These are phyloP conservation scores for Electrona antarctica DNA, from an alignment of 2,113 vertebrate genomes.

Conservation along the genomic window DNA sequence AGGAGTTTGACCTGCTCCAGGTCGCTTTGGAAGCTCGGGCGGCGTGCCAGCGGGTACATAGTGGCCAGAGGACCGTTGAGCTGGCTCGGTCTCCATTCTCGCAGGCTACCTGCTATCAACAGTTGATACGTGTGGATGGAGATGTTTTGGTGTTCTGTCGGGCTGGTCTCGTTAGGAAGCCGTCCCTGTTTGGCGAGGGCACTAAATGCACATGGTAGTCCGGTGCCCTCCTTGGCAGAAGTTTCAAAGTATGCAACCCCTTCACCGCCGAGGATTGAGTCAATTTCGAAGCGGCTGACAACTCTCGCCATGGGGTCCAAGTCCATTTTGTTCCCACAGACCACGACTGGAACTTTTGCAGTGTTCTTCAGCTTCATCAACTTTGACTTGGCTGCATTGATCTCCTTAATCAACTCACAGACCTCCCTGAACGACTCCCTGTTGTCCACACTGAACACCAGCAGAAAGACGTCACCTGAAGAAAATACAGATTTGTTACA, in stretches of 20 bases:
- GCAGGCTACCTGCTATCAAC: conserved; percentile 44
- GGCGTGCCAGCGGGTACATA: conserved; percentile 71
- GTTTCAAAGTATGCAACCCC: conserved; percentile 67
- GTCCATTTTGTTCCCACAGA: conserved; percentile 80
- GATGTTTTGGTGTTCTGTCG: conserved; percentile 69
- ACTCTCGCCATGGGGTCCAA: conserved; percentile 35
- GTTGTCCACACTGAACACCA: conserved; percentile 78
- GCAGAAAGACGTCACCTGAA: conserved; percentile 78
- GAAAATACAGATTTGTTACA: conserved; percentile 1
- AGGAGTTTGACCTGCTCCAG: conserved; percentile 60
- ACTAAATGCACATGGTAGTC: conserved; percentile 71
- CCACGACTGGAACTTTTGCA: conserved; percentile 47
- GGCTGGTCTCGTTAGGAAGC: conserved; percentile 73
- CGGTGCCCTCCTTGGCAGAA: conserved; percentile 71
- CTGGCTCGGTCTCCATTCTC: conserved; percentile 45
- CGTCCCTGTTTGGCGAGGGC: conserved; percentile 68
- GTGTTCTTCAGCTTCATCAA: conserved; percentile 63
- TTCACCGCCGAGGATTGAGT: conserved; percentile 54
- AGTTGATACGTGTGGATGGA: conserved; percentile 72
- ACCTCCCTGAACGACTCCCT: conserved; percentile 70
- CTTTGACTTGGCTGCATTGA: conserved; percentile 71
- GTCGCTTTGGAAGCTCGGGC: conserved; percentile 80
- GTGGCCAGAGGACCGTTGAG: conserved; percentile 68
- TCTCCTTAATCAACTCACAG: conserved; percentile 65
- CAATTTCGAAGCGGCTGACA: conserved; percentile 50